These are phyloP conservation scores for Pterocles burchelli DNA, from an alignment of 2,113 vertebrate species.

Conservation along the genomic window DNA sequence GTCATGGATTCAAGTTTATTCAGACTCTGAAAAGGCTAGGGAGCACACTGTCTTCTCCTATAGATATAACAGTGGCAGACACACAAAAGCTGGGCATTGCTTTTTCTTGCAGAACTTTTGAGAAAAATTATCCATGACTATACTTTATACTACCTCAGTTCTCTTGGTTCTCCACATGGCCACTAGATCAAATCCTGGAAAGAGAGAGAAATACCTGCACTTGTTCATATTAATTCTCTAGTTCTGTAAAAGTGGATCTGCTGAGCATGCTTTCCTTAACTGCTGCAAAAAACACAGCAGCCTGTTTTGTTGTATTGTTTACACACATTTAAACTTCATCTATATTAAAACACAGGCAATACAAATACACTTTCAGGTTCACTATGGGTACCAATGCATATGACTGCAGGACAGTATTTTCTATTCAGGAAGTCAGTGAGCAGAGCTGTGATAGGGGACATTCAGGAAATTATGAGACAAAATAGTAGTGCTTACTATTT, in stretches of 20 bases:
- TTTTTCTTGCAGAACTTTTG: neutral
- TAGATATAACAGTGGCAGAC: neutral
- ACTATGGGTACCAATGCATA: neutral
- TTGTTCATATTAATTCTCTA: neutral
- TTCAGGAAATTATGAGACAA: neutral
- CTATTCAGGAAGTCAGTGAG: neutral
- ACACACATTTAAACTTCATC: neutral
- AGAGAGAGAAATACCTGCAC: neutral
- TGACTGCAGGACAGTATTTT: neutral
- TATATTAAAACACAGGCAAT: neutral
- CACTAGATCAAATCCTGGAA: neutral
- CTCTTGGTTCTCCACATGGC: neutral
- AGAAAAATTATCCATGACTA: neutral
- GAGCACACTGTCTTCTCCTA: neutral
- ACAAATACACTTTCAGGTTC: neutral
- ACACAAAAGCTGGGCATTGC: fast-evolving
- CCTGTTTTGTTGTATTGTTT: neutral
- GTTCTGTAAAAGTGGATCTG: neutral
- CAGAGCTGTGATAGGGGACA: neutral
- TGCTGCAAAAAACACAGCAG: neutral
- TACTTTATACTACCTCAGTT: neutral
- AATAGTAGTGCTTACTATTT: neutral
- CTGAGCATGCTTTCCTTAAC: neutral
- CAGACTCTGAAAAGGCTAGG: neutral
- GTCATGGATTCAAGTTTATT: neutral